Evolutionary conservation across 2,113 vertebrate species (phyloP).

Genomic region (Nymphicus hollandicus): DNA sequence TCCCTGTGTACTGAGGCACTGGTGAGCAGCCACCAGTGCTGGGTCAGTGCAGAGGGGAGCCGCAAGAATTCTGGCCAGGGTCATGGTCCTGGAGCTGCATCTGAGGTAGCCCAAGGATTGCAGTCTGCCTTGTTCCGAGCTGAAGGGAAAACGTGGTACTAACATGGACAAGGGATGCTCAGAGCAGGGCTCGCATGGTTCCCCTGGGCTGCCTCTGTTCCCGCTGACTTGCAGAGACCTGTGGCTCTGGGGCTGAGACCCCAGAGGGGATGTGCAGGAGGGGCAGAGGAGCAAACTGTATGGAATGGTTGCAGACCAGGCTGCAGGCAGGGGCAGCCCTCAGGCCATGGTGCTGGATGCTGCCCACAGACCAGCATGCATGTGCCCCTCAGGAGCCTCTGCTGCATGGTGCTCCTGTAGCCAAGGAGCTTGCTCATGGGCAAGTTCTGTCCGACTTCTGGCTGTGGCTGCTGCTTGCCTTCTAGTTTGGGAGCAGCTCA

Average conservation of each 20-base stretch:
- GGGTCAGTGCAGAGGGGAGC: neutral
- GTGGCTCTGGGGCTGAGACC: neutral
- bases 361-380: accelerated
- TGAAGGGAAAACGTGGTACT: neutral
- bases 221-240: neutral
- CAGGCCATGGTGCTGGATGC: neutral
- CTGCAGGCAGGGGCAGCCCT: neutral
- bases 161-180: neutral
- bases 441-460: neutral
- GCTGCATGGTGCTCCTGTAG: neutral
- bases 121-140: neutral
- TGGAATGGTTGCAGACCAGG: neutral
- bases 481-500: neutral
- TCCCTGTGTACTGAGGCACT: neutral
- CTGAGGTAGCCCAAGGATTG: neutral
- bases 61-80: neutral
- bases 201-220: neutral
- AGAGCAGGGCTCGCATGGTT: neutral
- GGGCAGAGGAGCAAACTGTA: neutral
- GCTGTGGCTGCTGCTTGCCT: neutral
- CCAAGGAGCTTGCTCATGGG: neutral
- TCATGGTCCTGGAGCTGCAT: neutral
- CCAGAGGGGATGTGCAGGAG: neutral
- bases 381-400: neutral
- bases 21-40: neutral